These are phyloP conservation scores for Platerodrilus igneus DNA, from an alignment of 2,888 invertebrate species.

Conservation along the genomic window DNA sequence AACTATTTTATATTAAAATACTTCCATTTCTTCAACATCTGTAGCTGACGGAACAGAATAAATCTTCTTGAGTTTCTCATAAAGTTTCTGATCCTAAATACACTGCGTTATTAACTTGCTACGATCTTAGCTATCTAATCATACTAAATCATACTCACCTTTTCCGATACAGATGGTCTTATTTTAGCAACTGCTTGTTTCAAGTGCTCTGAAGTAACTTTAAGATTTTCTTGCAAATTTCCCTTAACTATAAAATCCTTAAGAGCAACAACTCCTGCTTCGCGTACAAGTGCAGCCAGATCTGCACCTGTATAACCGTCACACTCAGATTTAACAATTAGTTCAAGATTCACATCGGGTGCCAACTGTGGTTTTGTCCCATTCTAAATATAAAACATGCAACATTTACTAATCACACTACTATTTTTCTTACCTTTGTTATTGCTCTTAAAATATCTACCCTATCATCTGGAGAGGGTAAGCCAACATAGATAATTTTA, in stretches of 20 bases:
- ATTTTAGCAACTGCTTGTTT: conserved; percentile 71
- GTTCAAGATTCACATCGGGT: conserved; percentile 69
- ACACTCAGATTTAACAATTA: conserved; percentile 63
- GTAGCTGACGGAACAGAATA: conserved; percentile 55
- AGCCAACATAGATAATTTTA: conserved; percentile 83
- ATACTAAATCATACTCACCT: conserved; percentile 48
- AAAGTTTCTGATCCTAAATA: conserved; percentile 70
- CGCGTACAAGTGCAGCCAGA: conserved; percentile 81
- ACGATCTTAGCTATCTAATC: background rate
- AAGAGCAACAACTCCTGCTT: conserved; percentile 78
- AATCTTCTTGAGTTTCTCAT: conserved; percentile 66
- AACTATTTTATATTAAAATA: too few species aligned
- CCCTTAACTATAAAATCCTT: conserved; percentile 66
- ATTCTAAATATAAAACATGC: conserved; percentile 52
- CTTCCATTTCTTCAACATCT: conserved; percentile 55
- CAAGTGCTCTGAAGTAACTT: conserved; percentile 69
- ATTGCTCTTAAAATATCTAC: conserved; percentile 83
- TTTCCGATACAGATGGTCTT: conserved; percentile 79
- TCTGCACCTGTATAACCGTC: conserved; percentile 93
- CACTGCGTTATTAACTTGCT: too few species aligned
- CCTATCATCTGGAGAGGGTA: conserved; percentile 76
- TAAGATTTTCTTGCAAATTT: conserved; percentile 47
- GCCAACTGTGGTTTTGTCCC: conserved; percentile 74
- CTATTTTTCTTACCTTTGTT: conserved; percentile 63
- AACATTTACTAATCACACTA: background rate